Percentiles rank a stretch among this genome's conserved stretches.
Evolutionary conservation across 1,140 invertebrate genomes (phyloP).

Genomic region (Musca domestica): DNA sequence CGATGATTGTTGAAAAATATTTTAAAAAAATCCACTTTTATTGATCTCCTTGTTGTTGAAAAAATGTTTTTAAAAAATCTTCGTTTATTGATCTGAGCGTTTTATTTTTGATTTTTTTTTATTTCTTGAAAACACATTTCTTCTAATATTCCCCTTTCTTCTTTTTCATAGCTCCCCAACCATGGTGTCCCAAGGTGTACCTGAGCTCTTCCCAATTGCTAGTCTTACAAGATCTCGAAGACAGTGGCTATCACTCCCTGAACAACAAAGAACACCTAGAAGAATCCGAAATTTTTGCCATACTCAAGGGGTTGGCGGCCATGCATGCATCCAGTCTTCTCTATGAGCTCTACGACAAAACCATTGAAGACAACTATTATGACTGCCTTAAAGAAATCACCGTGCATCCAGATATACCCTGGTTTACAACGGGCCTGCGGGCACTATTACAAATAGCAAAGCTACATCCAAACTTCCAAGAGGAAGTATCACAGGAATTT

Average conservation of each 20-base stretch:
- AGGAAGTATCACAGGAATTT: slow-evolving; percentile 7
- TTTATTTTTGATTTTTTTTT: too few species aligned
- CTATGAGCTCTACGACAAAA: slow-evolving; percentile 31
- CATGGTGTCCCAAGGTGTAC: slow-evolving; percentile 32
- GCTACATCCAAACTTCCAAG: slow-evolving; percentile 32
- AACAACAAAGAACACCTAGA: slow-evolving; percentile 27
- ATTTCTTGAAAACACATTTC: too few species aligned
- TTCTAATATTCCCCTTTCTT: too few species aligned
- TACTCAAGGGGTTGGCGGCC: slow-evolving; percentile 46
- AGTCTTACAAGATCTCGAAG: slow-evolving; percentile 51
- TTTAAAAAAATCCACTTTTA: too few species aligned
- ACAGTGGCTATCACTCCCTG: neutral
- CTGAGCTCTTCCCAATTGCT: slow-evolving; percentile 50
- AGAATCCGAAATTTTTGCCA: slow-evolving; percentile 29
- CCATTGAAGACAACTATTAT: slow-evolving; percentile 37
- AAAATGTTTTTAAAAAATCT: neutral
- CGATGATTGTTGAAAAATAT: too few species aligned
- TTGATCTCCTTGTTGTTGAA: too few species aligned
- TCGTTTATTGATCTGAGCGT: too few species aligned
- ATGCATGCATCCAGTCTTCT: slow-evolving; percentile 53
- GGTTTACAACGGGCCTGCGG: slow-evolving; percentile 42
- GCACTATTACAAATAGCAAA: slow-evolving; percentile 28
- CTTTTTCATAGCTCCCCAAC: slow-evolving; percentile 34
- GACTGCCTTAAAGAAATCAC: slow-evolving; percentile 39
- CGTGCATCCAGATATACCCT: slow-evolving; percentile 34